Evolutionary conservation across 2,797 vertebrate genomes (phyloP).

Genomic region (Phrynocephalus vlangalii): DNA sequence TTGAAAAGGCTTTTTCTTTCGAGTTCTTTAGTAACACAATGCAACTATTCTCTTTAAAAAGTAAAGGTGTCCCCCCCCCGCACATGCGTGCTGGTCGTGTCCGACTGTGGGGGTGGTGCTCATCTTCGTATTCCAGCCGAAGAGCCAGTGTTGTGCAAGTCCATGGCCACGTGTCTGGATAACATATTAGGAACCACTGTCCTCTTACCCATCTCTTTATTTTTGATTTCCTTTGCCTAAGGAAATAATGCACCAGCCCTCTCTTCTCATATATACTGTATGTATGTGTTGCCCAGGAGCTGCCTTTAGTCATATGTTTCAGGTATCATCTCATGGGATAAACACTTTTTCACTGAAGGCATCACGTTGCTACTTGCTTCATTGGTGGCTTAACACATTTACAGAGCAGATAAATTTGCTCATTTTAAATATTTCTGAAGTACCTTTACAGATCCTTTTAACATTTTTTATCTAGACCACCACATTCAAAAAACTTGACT

Average conservation of each 20-base stretch:
- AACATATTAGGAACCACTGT: background rate
- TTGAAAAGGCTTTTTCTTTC: conserved; percentile 35
- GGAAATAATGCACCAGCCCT: background rate
- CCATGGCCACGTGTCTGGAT: too few relatives aligned
- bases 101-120: too few relatives aligned
- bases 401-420: background rate
- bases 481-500: background rate
- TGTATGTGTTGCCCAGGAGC: conserved; percentile 13
- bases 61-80: too few relatives aligned
- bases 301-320: conserved; percentile 9
- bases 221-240: background rate
- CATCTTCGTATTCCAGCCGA: too few relatives aligned
- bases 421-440: background rate
- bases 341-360: background rate
- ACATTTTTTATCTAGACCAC: background rate
- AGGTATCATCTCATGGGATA: background rate
- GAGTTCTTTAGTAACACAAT: conserved; percentile 20
- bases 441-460: background rate
- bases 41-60: too few relatives aligned
- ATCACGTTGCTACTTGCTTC: background rate
- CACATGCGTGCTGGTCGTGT: too few relatives aligned
- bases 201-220: background rate
- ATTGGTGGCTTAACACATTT: background rate
- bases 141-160: too few relatives aligned
- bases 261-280: conserved; percentile 19